Base-by-base conservation (phyloP, 2,888 invertebrate species). In the Nymphalis polychloros region DNA sequence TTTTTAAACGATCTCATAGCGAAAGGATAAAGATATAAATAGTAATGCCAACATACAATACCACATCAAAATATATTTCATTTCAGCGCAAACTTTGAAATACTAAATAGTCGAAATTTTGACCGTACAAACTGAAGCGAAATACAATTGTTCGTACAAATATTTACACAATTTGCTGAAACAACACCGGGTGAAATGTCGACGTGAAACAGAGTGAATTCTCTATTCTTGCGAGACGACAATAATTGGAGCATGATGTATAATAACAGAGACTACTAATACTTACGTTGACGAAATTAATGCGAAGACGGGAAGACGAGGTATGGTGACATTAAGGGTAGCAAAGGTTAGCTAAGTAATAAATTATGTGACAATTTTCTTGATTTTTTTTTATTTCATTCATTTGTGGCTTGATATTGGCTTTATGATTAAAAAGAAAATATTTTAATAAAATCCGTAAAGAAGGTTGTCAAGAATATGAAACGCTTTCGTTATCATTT, bases 181-280 rank as follows among this genome's bases (percentile, higher is more conserved):
- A 71, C 64, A 70, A 72, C 73, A 70, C 63, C 57, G 55, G 53
- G 60, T 31, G 52, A 70, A 75, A 74, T 71, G 71, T 67, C 69
- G 69, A 70, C 68, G 68, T 65, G 66, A 68, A 75, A 69, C 76
- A 48, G 68, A 59, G 50, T 41, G 35, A 62, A 78, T 72, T 72
- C 72, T 75, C 75, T 77, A 81, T 83, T 82, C 79, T 82, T 78
- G 77, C 75, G 78, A 79, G 79, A 81, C 79, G 79, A 78, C 77
- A 79, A 84, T 85, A 84, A 85, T 84, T 85, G 84, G 82, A 82
- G 81, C 84, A 80, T 84, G 84, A 84, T 83, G 82, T 83, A 82
- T 82, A 84, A 85, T 69, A 72, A 70, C 76, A 75, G 72, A 76
- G 74, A 74, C 73, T n/a, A n/a, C n/a, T n/a, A n/a, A 75, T 76